phyloP scores from a whole-genome alignment of 2,888 invertebrate genomes.

The Resseliella maxima region DNA sequence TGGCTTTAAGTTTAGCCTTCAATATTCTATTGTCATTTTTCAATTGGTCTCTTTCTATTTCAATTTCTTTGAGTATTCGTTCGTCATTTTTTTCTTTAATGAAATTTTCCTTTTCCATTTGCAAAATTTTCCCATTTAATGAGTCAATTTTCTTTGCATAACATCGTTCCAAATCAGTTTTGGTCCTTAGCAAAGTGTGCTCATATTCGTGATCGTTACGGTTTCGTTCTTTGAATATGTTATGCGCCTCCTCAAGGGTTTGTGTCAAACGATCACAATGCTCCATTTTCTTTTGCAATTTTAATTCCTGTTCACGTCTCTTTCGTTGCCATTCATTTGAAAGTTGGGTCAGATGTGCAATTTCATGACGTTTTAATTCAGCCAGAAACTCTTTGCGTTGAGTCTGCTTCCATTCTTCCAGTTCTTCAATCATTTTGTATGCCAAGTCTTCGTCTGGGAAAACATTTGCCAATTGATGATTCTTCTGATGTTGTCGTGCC shows the following conservation, averaged over 20 bases:
- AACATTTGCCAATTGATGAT: not conserved
- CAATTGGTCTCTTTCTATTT: conserved; percentile 63
- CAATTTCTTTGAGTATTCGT: conserved; percentile 68
- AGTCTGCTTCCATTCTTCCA: conserved; percentile 80
- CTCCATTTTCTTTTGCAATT: conserved; percentile 71
- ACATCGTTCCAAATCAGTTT: conserved; percentile 72
- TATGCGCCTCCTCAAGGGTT: conserved; percentile 68
- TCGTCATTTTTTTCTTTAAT: conserved; percentile 69
- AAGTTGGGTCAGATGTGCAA: conserved; percentile 69
- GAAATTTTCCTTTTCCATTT: conserved; percentile 71
- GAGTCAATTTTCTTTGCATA: conserved; percentile 72
- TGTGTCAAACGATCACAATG: conserved; percentile 73
- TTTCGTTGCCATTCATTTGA: conserved; percentile 72
- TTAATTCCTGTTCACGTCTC: conserved; percentile 70
- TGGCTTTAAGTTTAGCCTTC: not conserved
- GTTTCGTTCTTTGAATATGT: conserved; percentile 57
- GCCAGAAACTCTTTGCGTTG: conserved; percentile 74
- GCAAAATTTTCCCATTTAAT: conserved; percentile 71
- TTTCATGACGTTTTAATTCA: conserved; percentile 73
- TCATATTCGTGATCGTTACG: conserved; percentile 59
- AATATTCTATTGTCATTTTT: conserved; percentile 67
- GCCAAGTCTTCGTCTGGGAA: conserved; percentile 63
- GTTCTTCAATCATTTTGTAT: conserved; percentile 73
- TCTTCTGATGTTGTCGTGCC: conserved; percentile 57
- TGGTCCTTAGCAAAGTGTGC: conserved; percentile 68